Conservation (phyloP, 2,888 invertebrate genomes). For the Drosophila meridionalis region DNA sequence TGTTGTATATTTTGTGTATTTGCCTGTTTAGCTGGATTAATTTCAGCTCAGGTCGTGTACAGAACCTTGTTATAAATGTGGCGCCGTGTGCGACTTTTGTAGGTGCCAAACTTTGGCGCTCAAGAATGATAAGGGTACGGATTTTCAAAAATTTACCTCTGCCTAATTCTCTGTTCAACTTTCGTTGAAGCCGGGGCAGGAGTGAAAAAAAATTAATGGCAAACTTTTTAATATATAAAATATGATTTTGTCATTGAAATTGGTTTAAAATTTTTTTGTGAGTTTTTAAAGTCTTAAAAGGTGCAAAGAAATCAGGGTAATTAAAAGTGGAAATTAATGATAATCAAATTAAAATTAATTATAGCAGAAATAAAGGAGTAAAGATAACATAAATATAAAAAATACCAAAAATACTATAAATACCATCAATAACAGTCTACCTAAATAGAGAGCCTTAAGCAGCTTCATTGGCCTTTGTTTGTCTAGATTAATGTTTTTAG, state of each 20-base stretch:
- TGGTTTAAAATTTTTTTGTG: background rate
- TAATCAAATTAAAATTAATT: constrained; percentile 1
- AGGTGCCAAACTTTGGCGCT: constrained; percentile 42
- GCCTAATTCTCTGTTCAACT: constrained; percentile 30
- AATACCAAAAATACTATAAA: too few relatives aligned
- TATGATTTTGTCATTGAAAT: constrained; percentile 16
- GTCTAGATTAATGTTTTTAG: background rate
- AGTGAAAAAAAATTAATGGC: constrained; percentile 9
- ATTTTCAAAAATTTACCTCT: constrained; percentile 15
- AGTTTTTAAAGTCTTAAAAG: background rate
- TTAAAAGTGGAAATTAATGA: background rate
- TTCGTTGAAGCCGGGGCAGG: constrained; percentile 5
- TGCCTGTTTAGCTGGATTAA: constrained; percentile 43
- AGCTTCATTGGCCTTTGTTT: background rate
- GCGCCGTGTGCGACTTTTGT: constrained; percentile 43
- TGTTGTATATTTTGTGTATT: constrained; percentile 30
- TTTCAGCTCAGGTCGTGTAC: constrained; percentile 40
- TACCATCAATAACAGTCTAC: background rate
- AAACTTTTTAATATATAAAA: constrained; percentile 29
- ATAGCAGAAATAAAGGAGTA: background rate
- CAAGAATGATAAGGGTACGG: constrained; percentile 9
- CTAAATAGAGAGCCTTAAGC: background rate
- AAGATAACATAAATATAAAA: too few relatives aligned
- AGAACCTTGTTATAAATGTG: constrained; percentile 38
- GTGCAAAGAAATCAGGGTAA: background rate